These are phyloP conservation scores for Cryptoblepharus egeriae DNA, from an alignment of 2,797 vertebrate genomes.

Conservation along the genomic window DNA sequence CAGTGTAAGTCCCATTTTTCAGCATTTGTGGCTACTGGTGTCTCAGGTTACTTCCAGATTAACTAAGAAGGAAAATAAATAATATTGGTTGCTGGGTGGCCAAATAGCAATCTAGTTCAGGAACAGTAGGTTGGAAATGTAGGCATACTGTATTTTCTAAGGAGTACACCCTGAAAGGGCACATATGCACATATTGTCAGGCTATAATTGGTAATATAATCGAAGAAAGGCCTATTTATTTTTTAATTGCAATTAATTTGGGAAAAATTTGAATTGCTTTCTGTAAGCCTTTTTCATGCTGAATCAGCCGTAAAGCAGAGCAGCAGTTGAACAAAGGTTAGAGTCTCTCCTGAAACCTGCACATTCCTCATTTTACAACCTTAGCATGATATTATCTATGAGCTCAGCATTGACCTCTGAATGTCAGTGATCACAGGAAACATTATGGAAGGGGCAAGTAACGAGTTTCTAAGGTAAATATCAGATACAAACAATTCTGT, in stretches of 20 bases:
- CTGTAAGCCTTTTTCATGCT: neutral
- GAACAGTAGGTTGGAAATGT: neutral
- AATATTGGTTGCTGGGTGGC: neutral
- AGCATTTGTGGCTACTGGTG: neutral
- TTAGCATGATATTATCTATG: neutral
- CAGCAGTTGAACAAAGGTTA: neutral
- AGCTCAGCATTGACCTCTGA: constrained; percentile 2
- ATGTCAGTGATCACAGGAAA: neutral
- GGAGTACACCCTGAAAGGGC: neutral
- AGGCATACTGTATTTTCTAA: neutral
- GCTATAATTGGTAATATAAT: too few relatives aligned
- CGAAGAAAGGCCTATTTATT: neutral
- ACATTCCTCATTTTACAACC: constrained; percentile 13
- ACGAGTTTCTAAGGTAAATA: constrained; percentile 23
- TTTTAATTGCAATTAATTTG: neutral
- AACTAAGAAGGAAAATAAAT: neutral
- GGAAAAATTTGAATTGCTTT: neutral
- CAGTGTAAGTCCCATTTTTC: too few relatives aligned
- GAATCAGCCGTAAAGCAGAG: neutral
- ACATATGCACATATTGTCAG: too few relatives aligned
- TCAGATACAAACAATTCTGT: neutral
- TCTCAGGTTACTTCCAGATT: neutral
- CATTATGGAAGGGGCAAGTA: neutral
- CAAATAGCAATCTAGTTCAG: neutral
- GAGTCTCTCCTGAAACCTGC: neutral